These are phyloP conservation scores for Tinea trinotella DNA, from an alignment of 2,888 invertebrate species.

Conservation along the genomic window DNA sequence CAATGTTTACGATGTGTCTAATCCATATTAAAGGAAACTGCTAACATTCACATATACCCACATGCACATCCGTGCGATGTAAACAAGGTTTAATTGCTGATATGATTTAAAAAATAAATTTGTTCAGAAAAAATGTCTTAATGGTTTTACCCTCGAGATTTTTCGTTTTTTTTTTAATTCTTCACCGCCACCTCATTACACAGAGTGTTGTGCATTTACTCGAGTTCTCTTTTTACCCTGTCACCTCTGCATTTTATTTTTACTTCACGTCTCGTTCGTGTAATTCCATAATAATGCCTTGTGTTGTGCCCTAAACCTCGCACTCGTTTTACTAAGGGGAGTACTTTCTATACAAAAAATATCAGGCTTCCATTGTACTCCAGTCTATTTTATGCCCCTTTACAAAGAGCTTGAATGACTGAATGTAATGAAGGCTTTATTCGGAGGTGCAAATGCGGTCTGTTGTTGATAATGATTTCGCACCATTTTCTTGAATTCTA, in stretches of 20 bases:
- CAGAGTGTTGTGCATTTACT: slow-evolving; percentile 11
- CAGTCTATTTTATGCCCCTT: slow-evolving; percentile 51
- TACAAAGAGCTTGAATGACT: slow-evolving; percentile 52
- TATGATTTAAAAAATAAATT: background rate
- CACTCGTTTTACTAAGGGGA: slow-evolving; percentile 36
- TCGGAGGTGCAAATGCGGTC: slow-evolving; percentile 53
- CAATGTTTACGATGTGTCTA: slow-evolving; percentile 1
- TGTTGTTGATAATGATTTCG: slow-evolving; percentile 17
- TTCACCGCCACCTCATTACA: background rate
- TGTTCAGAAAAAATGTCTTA: background rate
- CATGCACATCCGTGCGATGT: slow-evolving; percentile 2
- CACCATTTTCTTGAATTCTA: slow-evolving; percentile 12
- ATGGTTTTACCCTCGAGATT: background rate
- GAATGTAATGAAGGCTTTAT: slow-evolving; percentile 64
- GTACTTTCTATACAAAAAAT: slow-evolving; percentile 55
- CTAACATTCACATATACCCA: slow-evolving; percentile 2
- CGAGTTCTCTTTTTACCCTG: slow-evolving; percentile 11
- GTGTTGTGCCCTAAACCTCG: slow-evolving; percentile 49
- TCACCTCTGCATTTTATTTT: slow-evolving; percentile 35
- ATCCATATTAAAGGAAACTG: slow-evolving; percentile 5
- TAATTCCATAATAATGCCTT: slow-evolving; percentile 58
- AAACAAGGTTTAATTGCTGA: slow-evolving; percentile 2
- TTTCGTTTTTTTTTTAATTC: background rate
- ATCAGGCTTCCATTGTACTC: slow-evolving; percentile 57
- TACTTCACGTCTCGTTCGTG: slow-evolving; percentile 54